Base-by-base conservation (phyloP, 2,888 invertebrate genomes). In the Cheilosia vulpina region DNA sequence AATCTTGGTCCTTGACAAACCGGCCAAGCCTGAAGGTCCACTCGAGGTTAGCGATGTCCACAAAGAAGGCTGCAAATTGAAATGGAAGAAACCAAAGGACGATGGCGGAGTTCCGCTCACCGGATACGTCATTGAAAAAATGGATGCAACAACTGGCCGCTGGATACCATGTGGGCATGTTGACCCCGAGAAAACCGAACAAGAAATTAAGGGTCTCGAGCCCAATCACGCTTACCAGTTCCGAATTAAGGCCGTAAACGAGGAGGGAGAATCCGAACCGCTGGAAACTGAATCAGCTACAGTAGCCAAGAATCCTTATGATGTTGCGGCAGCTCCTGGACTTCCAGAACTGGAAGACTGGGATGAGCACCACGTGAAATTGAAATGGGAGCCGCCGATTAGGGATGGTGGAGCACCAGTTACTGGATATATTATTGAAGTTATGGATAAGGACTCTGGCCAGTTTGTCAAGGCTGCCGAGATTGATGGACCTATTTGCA, bases 221-320 rank as follows among this genome's bases (percentile, higher is more conserved):
- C 97, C 98, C 71, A 98, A 98, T 87, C 97, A 98, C 92, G 97
- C 98, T 82, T 99, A 99, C 93, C 97, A 98, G 91, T 99, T 99
- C 95, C 95, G 99, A 79, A 98, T 99, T 0, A 97, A 97, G 90
- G 99, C 99, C 7, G 95, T 98, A 11, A 99, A 99, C 92, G 98
- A 98, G 90, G 98, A 99, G 92, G 99, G 99, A 4, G 98, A 98
- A 92, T 98, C 98, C 0, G 99, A 99, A 89, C 98, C 99, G 6
- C 93, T 99, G 57, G 97, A 97, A 88, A 97, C 98, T 0, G 98
- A 98, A 89, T 94, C 95, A 43, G 95, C 97, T 0, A 96, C 96
- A 78, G 92, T 98, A 13, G 99, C 99, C 69, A 99, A 99, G 93
- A 99, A 99, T 94, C 99, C 99, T 21, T 99, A 95, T 93, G 99